Base-by-base conservation (phyloP, 2,888 invertebrate species). In the Microchrysa polita region DNA sequence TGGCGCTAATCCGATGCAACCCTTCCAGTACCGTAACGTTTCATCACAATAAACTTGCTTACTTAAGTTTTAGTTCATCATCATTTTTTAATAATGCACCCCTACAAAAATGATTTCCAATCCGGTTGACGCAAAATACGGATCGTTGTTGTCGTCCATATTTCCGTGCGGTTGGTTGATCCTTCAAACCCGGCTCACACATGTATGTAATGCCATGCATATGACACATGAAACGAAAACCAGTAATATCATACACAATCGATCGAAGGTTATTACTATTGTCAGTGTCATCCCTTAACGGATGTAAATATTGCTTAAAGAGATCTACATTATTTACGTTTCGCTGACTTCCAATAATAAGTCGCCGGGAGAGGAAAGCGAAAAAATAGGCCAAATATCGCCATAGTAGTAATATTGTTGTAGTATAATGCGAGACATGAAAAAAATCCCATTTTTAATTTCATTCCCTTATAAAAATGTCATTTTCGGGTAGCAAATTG, bases 281-380 rank as follows among this genome's bases (percentile, higher is more conserved):
- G 59, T 59, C 67, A 23, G 59, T 42, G 60, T 23, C 74, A 67
- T 61, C 72, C 73, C 74, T 67, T 72, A n/a, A 16, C 20, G 14
- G 44, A 63, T 67, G 69, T 69, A 69, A 69, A 69, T 67, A 59
- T 48, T 42, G 42, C 61, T 65, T 57, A 61, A 73, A 69, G 18
- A 61, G 44, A 67, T 44, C 42, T 40, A 14, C 60, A 71, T 75
- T 75, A 75, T 57, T 75, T 59, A 57, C 73, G 69, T 34, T 34
- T 59, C 60, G 69, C 48, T 75, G 75, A 63, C 14, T 65, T 75
- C 67, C 73, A 48, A 73, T 75, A 71, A 34, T 34, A 34, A 34
- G 2, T 5, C 7, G 27, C 27, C 69, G 40, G 16, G n/a, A n/a
- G 18, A 22, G 53, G 16, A 67, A n/a, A n/a, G n/a, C n/a, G n/a